These are phyloP conservation scores for Nomada ruficornis DNA, from an alignment of 2,888 invertebrate species.

Conservation along the genomic window DNA sequence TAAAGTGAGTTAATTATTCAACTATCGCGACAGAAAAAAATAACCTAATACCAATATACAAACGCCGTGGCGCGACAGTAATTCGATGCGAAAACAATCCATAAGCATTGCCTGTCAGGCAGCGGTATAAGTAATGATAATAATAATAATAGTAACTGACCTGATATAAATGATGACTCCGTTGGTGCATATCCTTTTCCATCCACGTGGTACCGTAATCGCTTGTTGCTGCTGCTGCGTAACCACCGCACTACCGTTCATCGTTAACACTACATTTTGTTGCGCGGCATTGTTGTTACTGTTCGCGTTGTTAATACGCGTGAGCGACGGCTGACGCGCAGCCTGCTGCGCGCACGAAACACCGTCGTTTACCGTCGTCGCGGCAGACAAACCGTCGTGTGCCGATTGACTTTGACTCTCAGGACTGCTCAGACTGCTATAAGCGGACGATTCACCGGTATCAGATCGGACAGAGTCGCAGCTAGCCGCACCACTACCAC, in stretches of 20 bases:
- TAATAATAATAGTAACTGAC: slow-evolving; percentile 83
- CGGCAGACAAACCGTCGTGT: slow-evolving; percentile 64
- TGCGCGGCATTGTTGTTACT: slow-evolving; percentile 84
- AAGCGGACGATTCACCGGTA: slow-evolving; percentile 86
- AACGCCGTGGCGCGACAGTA: no score
- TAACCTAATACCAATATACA: no score
- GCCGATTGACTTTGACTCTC: slow-evolving; percentile 81
- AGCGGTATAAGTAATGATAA: slow-evolving; percentile 41
- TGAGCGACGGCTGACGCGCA: slow-evolving; percentile 74
- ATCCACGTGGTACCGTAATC: slow-evolving; percentile 89
- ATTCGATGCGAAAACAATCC: no score
- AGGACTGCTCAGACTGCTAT: slow-evolving; percentile 85
- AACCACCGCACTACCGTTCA: slow-evolving; percentile 74
- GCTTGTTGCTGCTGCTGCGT: slow-evolving; percentile 76
- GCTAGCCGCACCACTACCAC: slow-evolving; percentile 73
- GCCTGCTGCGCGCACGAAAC: slow-evolving; percentile 81
- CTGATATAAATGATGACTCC: slow-evolving; percentile 92
- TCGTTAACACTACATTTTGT: slow-evolving; percentile 73
- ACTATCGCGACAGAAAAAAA: no score
- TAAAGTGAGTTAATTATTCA: no score
- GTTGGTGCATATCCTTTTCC: slow-evolving; percentile 90
- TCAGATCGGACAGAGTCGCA: slow-evolving; percentile 87
- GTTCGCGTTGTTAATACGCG: slow-evolving; percentile 69
- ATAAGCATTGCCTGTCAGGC: no score
- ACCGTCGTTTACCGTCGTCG: slow-evolving; percentile 82